Conservation (phyloP, 2,113 vertebrate genomes). For the Gnathonemus longibarbis region DNA sequence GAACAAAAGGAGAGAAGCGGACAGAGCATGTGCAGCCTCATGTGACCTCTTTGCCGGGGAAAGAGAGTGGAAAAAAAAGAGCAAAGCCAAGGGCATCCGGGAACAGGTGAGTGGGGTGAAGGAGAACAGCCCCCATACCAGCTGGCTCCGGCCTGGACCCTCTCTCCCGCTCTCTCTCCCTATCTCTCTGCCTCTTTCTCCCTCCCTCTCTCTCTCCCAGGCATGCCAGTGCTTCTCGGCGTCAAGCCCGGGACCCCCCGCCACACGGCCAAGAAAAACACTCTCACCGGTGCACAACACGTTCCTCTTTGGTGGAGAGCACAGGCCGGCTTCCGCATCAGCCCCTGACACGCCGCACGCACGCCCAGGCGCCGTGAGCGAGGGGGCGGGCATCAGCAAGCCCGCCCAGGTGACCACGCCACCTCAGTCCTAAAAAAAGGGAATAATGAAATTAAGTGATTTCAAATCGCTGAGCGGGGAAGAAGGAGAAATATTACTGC, state of each 20-base stretch:
- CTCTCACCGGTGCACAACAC: not conserved
- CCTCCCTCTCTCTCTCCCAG: not conserved
- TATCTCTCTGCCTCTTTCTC: not conserved
- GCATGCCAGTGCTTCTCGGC: conserved; percentile 9
- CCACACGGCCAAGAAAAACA: conserved; percentile 12
- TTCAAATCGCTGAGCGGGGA: not conserved
- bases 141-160: conserved; percentile 12
- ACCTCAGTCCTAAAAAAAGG: not conserved
- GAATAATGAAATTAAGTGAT: not conserved
- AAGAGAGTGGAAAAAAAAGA: not conserved
- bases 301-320: not conserved
- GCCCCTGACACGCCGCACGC: not conserved
- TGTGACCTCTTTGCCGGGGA: not conserved
- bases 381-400: not conserved
- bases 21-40: not conserved
- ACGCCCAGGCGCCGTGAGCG: too few relatives aligned
- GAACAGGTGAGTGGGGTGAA: conserved; percentile 18
- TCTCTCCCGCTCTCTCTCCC: not conserved
- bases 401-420: not conserved
- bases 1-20: not conserved
- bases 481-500: not conserved
- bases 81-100: not conserved
- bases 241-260: not conserved
- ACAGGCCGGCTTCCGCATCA: too few relatives aligned
- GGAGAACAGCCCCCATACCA: conserved; percentile 13